Evolutionary conservation across 2,888 invertebrate genomes (phyloP).

Genomic region (Dascillus cervinus): DNA sequence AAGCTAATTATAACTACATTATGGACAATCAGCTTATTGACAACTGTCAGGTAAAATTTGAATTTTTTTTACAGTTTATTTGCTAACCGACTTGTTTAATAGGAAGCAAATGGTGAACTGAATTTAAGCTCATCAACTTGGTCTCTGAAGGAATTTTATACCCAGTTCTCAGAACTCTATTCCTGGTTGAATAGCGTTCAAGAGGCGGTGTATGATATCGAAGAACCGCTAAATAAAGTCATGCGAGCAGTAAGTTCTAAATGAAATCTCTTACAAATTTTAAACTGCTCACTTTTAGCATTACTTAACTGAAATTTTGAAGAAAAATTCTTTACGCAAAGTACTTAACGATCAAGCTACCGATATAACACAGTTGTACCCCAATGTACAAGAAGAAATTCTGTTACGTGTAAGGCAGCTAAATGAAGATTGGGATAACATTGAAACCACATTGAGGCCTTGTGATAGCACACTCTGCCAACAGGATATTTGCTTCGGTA

Average conservation of each 20-base stretch:
- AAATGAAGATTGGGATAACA: conserved; percentile 72
- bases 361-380: conserved; percentile 58
- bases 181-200: conserved; percentile 75
- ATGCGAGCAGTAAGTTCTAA: too few species aligned
- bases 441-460: conserved; percentile 61
- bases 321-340: conserved; percentile 62
- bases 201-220: conserved; percentile 67
- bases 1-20: conserved; percentile 88
- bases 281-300: conserved; percentile 46
- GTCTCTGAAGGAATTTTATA: conserved; percentile 67
- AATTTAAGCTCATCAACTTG: conserved; percentile 60
- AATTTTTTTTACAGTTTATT: neutral
- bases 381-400: conserved; percentile 58
- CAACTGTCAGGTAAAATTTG: conserved; percentile 56
- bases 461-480: conserved; percentile 40
- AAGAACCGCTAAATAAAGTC: too few species aligned
- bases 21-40: conserved; percentile 93
- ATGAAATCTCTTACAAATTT: too few species aligned
- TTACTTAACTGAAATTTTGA: conserved; percentile 67
- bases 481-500: conserved; percentile 33
- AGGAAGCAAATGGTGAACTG: conserved; percentile 74
- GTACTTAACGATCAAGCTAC: conserved; percentile 73
- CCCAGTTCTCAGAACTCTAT: conserved; percentile 74
- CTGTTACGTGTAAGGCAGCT: conserved; percentile 66
- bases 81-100: conserved; percentile 22